Evolutionary conservation across 2,113 vertebrate genomes (phyloP).

Genomic region (Ellobius talpinus): DNA sequence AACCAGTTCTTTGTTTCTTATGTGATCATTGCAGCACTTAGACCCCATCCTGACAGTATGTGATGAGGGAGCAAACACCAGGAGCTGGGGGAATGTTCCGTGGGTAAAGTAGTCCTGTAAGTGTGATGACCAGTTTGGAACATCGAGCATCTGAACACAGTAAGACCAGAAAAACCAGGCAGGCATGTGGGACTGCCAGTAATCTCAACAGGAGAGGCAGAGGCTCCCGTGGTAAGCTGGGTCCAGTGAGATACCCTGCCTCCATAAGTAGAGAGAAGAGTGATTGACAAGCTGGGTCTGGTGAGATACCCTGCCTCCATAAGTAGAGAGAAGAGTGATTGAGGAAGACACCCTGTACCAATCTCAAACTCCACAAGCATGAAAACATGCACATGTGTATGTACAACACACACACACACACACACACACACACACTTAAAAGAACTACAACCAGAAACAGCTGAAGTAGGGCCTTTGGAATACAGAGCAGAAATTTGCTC

Average conservation of each 20-base stretch:
- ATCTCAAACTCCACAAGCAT: not conserved
- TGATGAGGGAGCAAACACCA: not conserved
- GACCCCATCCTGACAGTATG: not conserved
- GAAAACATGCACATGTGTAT: not conserved
- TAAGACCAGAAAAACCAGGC: not conserved
- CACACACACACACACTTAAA: not conserved
- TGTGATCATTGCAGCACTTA: not conserved
- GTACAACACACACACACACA: not conserved
- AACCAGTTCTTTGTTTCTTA: not conserved
- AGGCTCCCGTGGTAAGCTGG: not conserved
- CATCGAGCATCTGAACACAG: not conserved
- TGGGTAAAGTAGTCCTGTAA: not conserved
- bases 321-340: not conserved
- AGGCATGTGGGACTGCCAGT: not conserved
- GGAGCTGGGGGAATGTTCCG: not conserved
- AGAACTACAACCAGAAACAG: not conserved
- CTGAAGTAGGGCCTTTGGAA: slow-evolving; percentile 27
- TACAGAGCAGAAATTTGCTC: not conserved
- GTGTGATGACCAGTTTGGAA: not conserved
- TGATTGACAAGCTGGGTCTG: not conserved
- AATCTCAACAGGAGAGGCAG: not conserved
- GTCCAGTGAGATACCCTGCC: not conserved
- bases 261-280: not conserved
- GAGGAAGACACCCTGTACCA: not conserved
- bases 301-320: not conserved